Conservation (phyloP, 2,888 invertebrate genomes). For the Phyto melanocephala region DNA sequence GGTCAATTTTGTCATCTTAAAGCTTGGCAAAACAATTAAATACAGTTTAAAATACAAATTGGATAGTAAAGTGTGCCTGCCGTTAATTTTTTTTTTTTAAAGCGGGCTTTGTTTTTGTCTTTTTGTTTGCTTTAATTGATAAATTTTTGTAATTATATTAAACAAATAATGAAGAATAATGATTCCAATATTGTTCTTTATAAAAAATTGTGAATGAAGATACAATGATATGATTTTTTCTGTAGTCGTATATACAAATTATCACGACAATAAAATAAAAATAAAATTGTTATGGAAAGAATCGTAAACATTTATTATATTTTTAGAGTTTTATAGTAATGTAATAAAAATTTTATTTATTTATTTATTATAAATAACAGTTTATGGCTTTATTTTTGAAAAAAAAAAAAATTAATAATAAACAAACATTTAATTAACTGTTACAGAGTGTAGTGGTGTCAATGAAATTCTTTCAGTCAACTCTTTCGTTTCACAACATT, state of each 20-base stretch:
- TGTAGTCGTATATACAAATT: not conserved
- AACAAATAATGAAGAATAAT: conserved; percentile 56
- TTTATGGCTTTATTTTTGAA: not conserved
- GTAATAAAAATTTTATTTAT: not conserved
- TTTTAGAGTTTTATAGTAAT: not conserved
- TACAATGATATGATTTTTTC: conserved; percentile 24
- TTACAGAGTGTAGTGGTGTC: not conserved
- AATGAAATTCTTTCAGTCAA: too few species aligned
- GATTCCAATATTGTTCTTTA: conserved; percentile 28
- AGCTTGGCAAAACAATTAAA: conserved; percentile 53
- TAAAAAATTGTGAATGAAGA: conserved; percentile 29
- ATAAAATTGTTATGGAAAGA: not conserved
- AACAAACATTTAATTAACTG: not conserved
- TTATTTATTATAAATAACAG: not conserved
- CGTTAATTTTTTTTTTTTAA: not conserved
- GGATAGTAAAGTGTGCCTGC: conserved; percentile 16
- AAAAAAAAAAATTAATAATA: not conserved
- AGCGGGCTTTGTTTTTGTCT: not conserved
- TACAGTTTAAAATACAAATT: conserved; percentile 29
- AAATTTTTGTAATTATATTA: conserved; percentile 59
- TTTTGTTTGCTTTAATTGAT: conserved; percentile 28
- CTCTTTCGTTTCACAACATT: too few species aligned
- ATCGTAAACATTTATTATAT: not conserved
- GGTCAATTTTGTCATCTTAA: conserved; percentile 50
- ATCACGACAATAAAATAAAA: not conserved